Conservation (phyloP, 2,888 invertebrate genomes). For the Magallana nippona region DNA sequence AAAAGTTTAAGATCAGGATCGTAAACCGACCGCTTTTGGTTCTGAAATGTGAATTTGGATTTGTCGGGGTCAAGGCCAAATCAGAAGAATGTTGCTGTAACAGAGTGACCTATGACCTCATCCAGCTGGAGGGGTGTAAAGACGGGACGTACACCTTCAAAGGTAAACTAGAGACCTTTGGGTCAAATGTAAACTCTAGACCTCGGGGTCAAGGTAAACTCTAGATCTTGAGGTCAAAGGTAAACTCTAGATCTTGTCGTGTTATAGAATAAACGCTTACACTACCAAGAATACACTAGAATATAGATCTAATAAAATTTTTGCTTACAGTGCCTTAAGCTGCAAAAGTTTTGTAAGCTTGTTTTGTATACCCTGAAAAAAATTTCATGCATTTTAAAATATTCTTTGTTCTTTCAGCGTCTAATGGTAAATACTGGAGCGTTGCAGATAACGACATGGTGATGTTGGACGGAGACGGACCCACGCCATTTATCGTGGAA, state of each 20-base stretch:
- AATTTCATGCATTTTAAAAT: not conserved
- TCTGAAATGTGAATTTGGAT: constrained; percentile 96
- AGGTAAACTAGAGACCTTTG: constrained; percentile 83
- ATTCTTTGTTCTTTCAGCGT: constrained; percentile 83
- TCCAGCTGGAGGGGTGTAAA: constrained; percentile 90
- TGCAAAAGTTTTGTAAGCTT: no score
- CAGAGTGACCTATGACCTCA: constrained; percentile 95
- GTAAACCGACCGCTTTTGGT: constrained; percentile 91
- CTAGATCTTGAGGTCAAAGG: no score
- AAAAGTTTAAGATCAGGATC: constrained; percentile 90
- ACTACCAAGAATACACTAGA: no score
- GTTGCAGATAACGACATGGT: constrained; percentile 90
- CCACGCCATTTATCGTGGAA: constrained; percentile 94
- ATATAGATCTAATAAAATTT: no score
- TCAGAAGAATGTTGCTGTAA: constrained; percentile 90
- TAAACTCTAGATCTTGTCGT: no score
- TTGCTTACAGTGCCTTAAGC: no score
- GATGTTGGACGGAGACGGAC: constrained; percentile 90
- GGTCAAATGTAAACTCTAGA: no score
- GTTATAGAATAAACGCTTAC: no score
- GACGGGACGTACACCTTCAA: constrained; percentile 95
- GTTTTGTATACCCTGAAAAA: no score
- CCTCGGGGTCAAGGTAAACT: no score
- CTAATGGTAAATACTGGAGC: constrained; percentile 96
- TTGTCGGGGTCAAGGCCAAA: constrained; percentile 92